Conservation (phyloP, 2,888 invertebrate genomes). For the Mellilla xanthometata region DNA sequence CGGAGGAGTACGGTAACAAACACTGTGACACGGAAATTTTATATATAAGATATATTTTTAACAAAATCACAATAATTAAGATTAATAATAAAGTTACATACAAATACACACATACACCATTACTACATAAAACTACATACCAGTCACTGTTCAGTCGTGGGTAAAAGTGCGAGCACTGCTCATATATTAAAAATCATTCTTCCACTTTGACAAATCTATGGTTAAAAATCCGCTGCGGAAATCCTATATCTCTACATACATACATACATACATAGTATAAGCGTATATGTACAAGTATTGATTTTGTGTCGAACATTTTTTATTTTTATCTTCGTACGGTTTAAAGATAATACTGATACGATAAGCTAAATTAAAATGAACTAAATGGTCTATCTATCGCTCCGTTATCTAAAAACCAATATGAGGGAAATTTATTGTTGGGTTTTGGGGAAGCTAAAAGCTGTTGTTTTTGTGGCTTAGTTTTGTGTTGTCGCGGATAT, state of each 20-base stretch:
- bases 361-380: conserved; percentile 70
- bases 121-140: no score
- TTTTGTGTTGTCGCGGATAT: no score
- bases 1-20: no score
- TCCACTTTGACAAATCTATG: not conserved
- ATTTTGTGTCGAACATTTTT: conserved; percentile 64
- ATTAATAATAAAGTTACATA: no score
- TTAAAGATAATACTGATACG: conserved; percentile 61
- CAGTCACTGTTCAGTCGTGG: no score
- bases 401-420: conserved; percentile 23
- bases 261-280: conserved; percentile 1
- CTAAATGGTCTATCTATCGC: conserved; percentile 54
- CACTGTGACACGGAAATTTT: no score
- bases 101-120: no score
- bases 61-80: no score
- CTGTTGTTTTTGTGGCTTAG: no score
- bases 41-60: no score
- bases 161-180: no score
- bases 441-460: conserved; percentile 5
- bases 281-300: conserved; percentile 44
- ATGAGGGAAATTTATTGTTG: conserved; percentile 14
- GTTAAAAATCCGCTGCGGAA: conserved; percentile 7
- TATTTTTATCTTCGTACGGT: conserved; percentile 61
- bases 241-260: conserved; percentile 17
- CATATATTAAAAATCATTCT: no score